Conservation (phyloP, 2,113 vertebrate species). For the Menura novaehollandiae region DNA sequence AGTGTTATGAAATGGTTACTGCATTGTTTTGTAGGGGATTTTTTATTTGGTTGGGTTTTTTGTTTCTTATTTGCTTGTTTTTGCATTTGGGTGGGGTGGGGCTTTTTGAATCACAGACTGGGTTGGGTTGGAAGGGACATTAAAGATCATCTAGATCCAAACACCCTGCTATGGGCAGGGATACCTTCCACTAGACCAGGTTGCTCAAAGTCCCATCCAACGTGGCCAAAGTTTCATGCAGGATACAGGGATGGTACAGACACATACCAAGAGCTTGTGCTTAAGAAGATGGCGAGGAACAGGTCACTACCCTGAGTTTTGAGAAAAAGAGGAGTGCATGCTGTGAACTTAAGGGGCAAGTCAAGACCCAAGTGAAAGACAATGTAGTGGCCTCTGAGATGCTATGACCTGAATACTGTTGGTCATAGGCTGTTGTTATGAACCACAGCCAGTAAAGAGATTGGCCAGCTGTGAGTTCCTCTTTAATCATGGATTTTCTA, state of each 20-base stretch:
- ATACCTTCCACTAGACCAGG: neutral
- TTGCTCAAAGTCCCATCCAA: neutral
- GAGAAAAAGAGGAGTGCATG: neutral
- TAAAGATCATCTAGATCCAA: neutral
- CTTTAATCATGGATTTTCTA: neutral
- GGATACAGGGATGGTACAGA: neutral
- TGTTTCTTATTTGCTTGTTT: neutral
- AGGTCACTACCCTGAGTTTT: neutral
- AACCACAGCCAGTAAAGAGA: neutral
- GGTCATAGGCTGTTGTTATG: neutral
- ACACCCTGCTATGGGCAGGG: neutral
- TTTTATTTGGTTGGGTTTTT: neutral
- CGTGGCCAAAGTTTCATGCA: neutral
- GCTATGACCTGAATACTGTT: neutral
- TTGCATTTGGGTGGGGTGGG: neutral
- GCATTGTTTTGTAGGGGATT: accelerated
- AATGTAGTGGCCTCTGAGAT: neutral
- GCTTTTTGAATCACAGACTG: neutral
- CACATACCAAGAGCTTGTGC: neutral
- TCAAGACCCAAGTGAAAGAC: neutral
- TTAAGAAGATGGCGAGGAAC: neutral
- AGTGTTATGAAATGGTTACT: neutral
- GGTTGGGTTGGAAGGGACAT: neutral
- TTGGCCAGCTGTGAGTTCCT: neutral
- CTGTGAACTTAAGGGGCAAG: neutral